A percentile compares a stretch with the other conserved stretches of the same genome.
Evolutionary conservation across 2,888 invertebrate species (phyloP).

Genomic region (Drosophila bunnanda): DNA sequence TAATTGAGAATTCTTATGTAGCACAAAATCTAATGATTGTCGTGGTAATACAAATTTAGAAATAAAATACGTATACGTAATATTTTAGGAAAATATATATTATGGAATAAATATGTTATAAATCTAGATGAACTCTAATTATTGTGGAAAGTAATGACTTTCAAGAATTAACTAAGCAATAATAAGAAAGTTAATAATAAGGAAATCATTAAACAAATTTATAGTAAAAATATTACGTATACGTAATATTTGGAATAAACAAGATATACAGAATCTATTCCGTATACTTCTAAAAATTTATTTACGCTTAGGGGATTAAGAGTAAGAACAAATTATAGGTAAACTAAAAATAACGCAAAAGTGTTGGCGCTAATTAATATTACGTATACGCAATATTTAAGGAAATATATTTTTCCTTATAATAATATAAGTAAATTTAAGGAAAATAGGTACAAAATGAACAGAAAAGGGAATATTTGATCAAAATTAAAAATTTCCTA

Average conservation of each 20-base stretch:
- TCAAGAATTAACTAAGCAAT: too few relatives aligned
- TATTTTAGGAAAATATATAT: neutral
- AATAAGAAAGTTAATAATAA: too few relatives aligned
- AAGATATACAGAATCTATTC: too few relatives aligned
- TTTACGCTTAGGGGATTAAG: too few relatives aligned
- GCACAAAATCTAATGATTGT: neutral
- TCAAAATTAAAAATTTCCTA: too few relatives aligned
- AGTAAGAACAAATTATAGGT: too few relatives aligned
- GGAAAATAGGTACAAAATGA: neutral
- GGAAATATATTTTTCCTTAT: neutral
- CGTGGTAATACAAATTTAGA: neutral
- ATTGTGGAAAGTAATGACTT: too few relatives aligned
- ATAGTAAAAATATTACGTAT: neutral
- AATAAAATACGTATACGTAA: neutral
- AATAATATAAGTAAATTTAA: neutral
- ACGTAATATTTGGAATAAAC: neutral
- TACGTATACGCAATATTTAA: neutral
- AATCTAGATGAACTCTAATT: too few relatives aligned
- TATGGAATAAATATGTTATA: too few relatives aligned
- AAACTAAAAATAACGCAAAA: neutral
- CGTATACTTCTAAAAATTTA: too few relatives aligned
- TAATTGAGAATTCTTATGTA: too few relatives aligned
- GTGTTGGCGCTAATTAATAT: neutral
- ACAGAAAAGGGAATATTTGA: neutral
- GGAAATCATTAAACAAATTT: too few relatives aligned